These are phyloP conservation scores for Himantopus leucocephalus DNA, from an alignment of 2,113 vertebrate genomes.

Conservation along the genomic window DNA sequence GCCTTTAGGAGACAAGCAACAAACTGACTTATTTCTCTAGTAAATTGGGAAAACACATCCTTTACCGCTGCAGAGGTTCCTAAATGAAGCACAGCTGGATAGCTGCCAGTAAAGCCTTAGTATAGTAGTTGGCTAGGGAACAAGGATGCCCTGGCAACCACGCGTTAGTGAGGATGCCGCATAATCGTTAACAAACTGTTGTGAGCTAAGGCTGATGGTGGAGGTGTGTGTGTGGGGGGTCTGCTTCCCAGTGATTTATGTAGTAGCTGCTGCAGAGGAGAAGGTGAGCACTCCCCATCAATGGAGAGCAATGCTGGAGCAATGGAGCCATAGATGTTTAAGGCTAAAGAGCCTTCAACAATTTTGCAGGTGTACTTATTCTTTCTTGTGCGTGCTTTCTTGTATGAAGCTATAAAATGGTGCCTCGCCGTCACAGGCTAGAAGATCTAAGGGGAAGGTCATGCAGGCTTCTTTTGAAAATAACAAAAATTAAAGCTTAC, in stretches of 20 bases:
- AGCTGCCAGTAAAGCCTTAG: constrained; percentile 32
- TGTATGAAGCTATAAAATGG: background rate
- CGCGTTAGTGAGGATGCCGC: constrained; percentile 20
- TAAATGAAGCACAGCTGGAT: constrained; percentile 29
- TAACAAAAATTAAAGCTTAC: background rate
- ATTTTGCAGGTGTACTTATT: background rate
- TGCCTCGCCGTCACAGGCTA: background rate
- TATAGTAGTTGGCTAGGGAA: constrained; percentile 34
- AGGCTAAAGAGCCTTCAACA: background rate
- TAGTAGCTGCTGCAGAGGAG: background rate
- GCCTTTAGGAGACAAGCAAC: background rate
- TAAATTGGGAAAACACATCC: background rate
- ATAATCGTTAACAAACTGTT: constrained; percentile 30
- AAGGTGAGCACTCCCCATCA: background rate
- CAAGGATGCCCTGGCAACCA: constrained; percentile 61
- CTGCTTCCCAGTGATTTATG: background rate
- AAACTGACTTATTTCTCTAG: background rate
- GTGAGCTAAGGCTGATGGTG: background rate
- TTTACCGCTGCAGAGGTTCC: constrained; percentile 11
- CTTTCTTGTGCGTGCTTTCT: background rate
- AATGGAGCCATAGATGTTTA: background rate
- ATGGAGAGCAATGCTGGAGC: background rate
- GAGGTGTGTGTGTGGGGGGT: background rate
- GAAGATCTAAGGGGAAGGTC: background rate
- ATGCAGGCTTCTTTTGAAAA: background rate